Conservation (phyloP, 2,888 invertebrate species). For the Nephrotoma guestfalica region DNA sequence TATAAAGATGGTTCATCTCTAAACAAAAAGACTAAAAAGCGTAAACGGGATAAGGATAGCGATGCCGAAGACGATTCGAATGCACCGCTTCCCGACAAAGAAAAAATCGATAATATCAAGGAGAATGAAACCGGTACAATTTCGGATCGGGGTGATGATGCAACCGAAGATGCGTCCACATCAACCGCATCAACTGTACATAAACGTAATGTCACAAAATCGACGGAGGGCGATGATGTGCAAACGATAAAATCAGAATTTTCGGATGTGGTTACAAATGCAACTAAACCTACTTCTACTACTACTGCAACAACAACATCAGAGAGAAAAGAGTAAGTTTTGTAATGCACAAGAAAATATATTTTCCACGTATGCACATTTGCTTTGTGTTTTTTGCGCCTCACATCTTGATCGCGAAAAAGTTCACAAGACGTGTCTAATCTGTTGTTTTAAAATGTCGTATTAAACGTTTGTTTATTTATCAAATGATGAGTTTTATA, state of each 20-base stretch:
- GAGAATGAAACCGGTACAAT: slow-evolving; percentile 25
- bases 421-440: neutral
- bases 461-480: neutral
- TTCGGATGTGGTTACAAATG: neutral
- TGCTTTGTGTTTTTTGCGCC: neutral
- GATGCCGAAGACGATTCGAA: slow-evolving; percentile 52
- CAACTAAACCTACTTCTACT: neutral
- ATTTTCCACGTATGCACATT: neutral
- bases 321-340: neutral
- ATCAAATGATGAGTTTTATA: neutral
- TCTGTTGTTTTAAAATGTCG: neutral
- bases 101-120: slow-evolving; percentile 27
- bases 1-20: slow-evolving; percentile 51
- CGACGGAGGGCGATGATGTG: slow-evolving; percentile 5
- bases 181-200: slow-evolving; percentile 8
- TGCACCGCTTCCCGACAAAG: slow-evolving; percentile 23
- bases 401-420: neutral
- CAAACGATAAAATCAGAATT: neutral
- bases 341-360: neutral
- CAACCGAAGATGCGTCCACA: slow-evolving; percentile 12
- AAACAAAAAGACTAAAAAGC: slow-evolving; percentile 41
- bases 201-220: slow-evolving; percentile 14
- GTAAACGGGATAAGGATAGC: slow-evolving; percentile 72
- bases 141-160: neutral
- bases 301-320: neutral